These are phyloP conservation scores for Eufriesea mexicana DNA, from an alignment of 1,140 invertebrate genomes.

Conservation along the genomic window DNA sequence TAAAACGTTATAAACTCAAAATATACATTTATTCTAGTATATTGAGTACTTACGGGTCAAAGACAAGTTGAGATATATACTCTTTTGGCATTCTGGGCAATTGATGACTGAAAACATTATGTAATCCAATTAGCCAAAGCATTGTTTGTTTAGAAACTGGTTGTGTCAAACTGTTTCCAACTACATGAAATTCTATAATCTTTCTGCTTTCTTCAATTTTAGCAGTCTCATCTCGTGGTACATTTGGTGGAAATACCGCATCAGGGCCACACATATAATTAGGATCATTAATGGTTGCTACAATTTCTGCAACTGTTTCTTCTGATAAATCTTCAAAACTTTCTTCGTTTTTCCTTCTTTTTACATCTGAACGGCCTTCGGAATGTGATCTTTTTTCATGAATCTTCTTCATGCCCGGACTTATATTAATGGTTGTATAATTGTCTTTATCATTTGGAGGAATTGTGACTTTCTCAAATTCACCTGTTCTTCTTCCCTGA, in stretches of 20 bases:
- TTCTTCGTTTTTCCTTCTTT: conserved; percentile 79
- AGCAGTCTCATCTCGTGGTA: conserved; percentile 94
- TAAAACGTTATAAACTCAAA: background rate
- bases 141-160: conserved; percentile 95
- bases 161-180: conserved; percentile 95
- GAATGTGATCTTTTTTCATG: conserved; percentile 74
- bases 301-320: conserved; percentile 89
- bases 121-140: conserved; percentile 95
- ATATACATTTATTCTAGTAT: background rate
- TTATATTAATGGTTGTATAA: conserved; percentile 87
- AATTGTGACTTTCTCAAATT: conserved; percentile 86
- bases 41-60: conserved; percentile 92
- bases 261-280: conserved; percentile 92
- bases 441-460: conserved; percentile 85
- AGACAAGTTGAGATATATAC: conserved; percentile 98
- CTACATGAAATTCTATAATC: conserved; percentile 95
- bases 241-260: conserved; percentile 91
- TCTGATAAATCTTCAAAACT: conserved; percentile 85
- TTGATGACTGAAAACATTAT: conserved; percentile 98
- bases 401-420: conserved; percentile 83
- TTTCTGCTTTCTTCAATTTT: conserved; percentile 94
- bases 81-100: conserved; percentile 98
- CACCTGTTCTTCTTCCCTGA: conserved; percentile 78
- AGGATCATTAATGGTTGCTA: conserved; percentile 89
- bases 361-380: conserved; percentile 73